These are phyloP conservation scores for Hestina assimilis DNA, from an alignment of 1,140 invertebrate genomes.

Conservation along the genomic window DNA sequence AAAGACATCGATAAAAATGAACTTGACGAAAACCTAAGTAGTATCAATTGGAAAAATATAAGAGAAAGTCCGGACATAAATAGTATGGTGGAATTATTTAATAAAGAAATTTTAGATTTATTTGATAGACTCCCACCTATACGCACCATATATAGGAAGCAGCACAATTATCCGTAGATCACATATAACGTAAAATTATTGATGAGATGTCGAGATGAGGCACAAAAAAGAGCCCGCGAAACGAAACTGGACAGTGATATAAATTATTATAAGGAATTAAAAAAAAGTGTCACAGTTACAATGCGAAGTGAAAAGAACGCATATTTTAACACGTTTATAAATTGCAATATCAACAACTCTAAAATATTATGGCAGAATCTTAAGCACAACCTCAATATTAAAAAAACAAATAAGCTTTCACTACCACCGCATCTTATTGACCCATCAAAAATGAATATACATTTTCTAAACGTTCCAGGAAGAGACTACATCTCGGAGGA, in stretches of 20 bases:
- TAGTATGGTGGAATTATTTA: neutral
- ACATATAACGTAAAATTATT: neutral
- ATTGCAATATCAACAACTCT: neutral
- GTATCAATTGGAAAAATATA: neutral
- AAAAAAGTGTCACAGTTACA: neutral
- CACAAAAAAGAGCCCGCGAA: neutral
- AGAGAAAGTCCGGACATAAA: neutral
- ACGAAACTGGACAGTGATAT: neutral
- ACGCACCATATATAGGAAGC: neutral
- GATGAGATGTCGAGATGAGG: neutral
- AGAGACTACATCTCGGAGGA: neutral
- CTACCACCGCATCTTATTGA: neutral
- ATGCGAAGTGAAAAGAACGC: neutral
- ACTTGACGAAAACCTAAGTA: neutral
- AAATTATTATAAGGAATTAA: neutral
- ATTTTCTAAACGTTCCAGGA: neutral
- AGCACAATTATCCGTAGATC: neutral
- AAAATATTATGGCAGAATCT: neutral
- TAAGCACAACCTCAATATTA: neutral
- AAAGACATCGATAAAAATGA: neutral
- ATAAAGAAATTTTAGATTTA: neutral
- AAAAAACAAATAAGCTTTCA: neutral
- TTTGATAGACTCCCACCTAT: neutral
- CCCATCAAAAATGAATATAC: neutral
- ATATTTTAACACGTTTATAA: neutral